phyloP scores from a whole-genome alignment of 1,140 invertebrate species.

The Rhopalosiphum padi region DNA sequence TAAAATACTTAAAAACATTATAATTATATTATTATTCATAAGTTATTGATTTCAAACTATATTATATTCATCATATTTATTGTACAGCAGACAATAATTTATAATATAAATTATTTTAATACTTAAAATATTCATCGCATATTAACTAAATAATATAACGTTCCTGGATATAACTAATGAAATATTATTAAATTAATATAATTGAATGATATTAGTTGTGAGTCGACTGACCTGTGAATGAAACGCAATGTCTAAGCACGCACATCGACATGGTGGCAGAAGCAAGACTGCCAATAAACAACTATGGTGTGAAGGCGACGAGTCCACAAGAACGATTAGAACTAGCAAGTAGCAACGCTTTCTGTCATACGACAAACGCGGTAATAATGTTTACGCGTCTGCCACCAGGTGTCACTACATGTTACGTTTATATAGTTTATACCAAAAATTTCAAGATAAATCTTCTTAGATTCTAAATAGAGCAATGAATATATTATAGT shows the following conservation, averaged over 20 bases:
- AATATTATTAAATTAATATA: background rate
- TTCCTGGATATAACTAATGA: background rate
- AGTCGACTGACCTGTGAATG: constrained; percentile 43
- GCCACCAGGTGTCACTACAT: constrained; percentile 52
- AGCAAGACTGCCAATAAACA: background rate
- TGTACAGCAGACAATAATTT: background rate
- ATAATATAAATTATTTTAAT: background rate
- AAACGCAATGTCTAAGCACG: constrained; percentile 51
- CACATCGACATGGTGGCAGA: constrained; percentile 53
- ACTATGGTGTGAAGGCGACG: background rate
- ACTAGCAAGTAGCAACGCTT: constrained; percentile 26
- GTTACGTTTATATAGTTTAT: background rate
- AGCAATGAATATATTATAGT: too few species aligned
- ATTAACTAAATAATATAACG: background rate
- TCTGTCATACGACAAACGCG: constrained; percentile 45
- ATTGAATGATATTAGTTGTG: background rate
- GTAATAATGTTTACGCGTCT: background rate
- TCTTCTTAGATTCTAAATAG: background rate
- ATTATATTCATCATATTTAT: background rate
- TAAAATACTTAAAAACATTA: background rate
- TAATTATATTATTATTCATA: background rate
- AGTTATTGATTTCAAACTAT: background rate
- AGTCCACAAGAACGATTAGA: background rate
- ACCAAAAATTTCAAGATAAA: background rate
- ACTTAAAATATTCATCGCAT: background rate